Conservation (phyloP, 2,113 vertebrate genomes). For the Spilogale gracilis region DNA sequence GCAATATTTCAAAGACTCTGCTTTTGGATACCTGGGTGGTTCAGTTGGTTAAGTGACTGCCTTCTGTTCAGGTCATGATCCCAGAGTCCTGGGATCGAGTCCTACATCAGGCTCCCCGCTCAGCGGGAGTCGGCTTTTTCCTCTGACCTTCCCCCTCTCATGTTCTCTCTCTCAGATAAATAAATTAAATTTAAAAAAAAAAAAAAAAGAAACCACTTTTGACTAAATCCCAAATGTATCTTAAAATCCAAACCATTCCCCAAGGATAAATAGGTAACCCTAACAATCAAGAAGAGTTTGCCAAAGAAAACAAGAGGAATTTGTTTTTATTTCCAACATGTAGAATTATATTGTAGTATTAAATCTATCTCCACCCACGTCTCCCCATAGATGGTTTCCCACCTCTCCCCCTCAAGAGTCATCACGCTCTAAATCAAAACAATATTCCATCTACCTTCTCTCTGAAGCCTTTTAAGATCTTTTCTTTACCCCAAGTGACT, state of each 20-base stretch:
- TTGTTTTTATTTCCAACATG: not conserved
- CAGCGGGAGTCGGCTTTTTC: too few relatives aligned
- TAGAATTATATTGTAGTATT: not conserved
- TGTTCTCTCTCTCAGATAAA: too few relatives aligned
- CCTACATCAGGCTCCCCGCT: too few relatives aligned
- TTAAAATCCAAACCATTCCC: not conserved
- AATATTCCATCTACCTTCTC: not conserved
- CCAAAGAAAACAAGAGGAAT: constrained; percentile 22
- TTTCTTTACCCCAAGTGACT: not conserved
- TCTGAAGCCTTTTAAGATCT: not conserved
- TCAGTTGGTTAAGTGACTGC: too few relatives aligned
- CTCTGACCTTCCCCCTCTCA: too few relatives aligned
- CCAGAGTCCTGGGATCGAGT: too few relatives aligned
- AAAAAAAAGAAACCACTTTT: not conserved
- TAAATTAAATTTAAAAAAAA: too few relatives aligned
- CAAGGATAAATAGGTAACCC: not conserved
- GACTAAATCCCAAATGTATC: not conserved
- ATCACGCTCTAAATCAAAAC: not conserved
- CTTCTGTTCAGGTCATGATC: too few relatives aligned
- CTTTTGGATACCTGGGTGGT: not conserved
- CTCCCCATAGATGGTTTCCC: not conserved
- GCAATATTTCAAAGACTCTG: not conserved
- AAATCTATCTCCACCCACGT: not conserved
- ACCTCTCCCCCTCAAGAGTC: not conserved
- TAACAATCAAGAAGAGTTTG: not conserved